phyloP scores from a whole-genome alignment of 1,140 invertebrate genomes.

The Trichomalopsis sarcophagae region DNA sequence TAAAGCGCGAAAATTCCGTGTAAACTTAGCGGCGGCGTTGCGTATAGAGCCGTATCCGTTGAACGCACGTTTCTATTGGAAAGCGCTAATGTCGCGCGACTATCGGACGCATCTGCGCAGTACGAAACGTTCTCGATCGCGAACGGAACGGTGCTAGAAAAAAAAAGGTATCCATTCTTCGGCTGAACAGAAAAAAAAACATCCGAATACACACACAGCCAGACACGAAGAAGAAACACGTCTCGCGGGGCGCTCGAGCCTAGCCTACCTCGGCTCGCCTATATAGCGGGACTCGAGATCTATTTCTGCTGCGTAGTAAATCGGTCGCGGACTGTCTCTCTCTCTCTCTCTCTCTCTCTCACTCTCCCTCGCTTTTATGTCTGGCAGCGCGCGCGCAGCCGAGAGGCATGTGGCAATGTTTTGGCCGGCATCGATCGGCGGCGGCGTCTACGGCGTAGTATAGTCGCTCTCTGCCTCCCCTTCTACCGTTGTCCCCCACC shows the following conservation, averaged over 20 bases:
- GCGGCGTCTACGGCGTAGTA: constrained; percentile 63
- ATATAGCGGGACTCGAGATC: constrained; percentile 40
- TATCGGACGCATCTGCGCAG: not conserved
- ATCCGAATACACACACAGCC: not conserved
- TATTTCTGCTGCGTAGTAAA: constrained; percentile 50
- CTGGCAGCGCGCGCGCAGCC: constrained; percentile 47
- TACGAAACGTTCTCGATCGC: not conserved
- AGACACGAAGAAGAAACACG: no score
- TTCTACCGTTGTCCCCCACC: constrained; percentile 48
- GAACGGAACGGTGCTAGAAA: no score
- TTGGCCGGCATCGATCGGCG: constrained; percentile 72
- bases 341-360: constrained; percentile 18
- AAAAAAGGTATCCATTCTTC: no score
- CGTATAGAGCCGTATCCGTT: no score
- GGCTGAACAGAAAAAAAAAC: no score
- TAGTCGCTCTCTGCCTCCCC: constrained; percentile 54
- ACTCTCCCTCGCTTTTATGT: constrained; percentile 27
- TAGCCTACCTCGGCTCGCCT: not conserved
- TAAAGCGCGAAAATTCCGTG: no score
- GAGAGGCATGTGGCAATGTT: constrained; percentile 74
- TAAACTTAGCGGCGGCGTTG: no score
- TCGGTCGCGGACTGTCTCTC: constrained; percentile 34
- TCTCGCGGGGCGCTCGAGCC: not conserved
- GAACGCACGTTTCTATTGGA: no score
- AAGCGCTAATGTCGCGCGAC: no score